Conservation (phyloP, 2,797 vertebrate genomes). For the Etheostoma perlongum region DNA sequence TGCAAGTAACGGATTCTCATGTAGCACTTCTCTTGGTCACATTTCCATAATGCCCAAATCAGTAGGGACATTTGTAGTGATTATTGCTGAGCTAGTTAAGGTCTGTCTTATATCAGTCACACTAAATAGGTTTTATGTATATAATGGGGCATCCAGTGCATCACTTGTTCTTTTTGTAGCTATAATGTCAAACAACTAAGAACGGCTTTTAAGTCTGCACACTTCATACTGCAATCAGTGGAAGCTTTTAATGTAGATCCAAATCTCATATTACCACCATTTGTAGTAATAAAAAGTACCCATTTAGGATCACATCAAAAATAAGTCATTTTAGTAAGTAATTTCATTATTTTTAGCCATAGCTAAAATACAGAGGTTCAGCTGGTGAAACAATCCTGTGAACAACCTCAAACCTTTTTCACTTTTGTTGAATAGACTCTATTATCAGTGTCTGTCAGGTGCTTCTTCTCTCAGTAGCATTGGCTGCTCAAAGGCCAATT, state of each 20-base stretch:
- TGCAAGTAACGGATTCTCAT: constrained; percentile 24
- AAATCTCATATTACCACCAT: neutral
- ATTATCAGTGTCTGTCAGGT: constrained; percentile 42
- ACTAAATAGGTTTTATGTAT: constrained; percentile 5
- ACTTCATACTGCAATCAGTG: neutral
- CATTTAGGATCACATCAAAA: neutral
- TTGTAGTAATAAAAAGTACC: neutral
- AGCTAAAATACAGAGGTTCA: neutral
- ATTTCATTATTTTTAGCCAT: neutral
- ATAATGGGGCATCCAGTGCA: constrained; percentile 7
- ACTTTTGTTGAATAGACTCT: constrained; percentile 23
- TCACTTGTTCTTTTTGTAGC: constrained; percentile 8
- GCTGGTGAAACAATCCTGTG: neutral
- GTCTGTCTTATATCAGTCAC: constrained; percentile 11
- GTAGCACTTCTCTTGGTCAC: neutral
- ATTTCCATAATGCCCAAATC: constrained; percentile 19
- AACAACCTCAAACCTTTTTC: constrained; percentile 1
- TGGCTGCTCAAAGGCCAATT: constrained; percentile 11
- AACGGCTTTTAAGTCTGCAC: neutral
- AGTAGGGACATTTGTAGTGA: constrained; percentile 6
- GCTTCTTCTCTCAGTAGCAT: constrained; percentile 1
- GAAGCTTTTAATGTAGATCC: neutral
- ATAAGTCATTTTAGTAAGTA: neutral
- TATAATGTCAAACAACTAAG: neutral
- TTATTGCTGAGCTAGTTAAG: constrained; percentile 11